phyloP scores from a whole-genome alignment of 2,797 vertebrate genomes.

The Gymnothorax javanicus region DNA sequence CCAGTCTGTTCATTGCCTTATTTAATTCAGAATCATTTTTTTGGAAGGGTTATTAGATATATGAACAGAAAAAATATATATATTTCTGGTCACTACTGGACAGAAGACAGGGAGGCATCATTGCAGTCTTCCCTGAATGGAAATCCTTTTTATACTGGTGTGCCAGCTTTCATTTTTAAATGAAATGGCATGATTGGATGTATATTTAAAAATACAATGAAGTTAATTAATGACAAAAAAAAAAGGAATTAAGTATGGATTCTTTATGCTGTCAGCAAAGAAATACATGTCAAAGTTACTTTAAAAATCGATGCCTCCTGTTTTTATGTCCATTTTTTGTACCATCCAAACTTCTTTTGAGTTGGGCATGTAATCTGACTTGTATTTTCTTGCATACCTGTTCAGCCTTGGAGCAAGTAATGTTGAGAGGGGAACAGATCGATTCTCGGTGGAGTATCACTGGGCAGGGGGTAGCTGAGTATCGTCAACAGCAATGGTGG shows the following conservation, averaged over 20 bases:
- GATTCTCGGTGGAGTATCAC: not conserved
- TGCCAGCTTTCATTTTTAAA: not conserved
- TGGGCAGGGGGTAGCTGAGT: not conserved
- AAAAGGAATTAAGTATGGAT: no score
- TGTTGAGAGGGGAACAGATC: no score
- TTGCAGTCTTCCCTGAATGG: not conserved
- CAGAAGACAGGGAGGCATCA: not conserved
- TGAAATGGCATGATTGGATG: not conserved
- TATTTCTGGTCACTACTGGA: not conserved
- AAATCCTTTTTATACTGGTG: not conserved
- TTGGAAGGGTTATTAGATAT: constrained; percentile 68
- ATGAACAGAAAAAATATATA: not conserved
- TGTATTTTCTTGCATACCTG: no score
- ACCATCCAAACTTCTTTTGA: no score
- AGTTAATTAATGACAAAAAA: no score
- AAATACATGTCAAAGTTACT: no score
- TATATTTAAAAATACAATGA: no score
- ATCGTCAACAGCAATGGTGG: not conserved
- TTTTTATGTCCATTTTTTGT: no score
- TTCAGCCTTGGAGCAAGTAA: no score
- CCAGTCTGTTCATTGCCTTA: constrained; percentile 63
- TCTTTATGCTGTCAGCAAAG: no score
- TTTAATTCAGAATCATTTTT: constrained; percentile 57
- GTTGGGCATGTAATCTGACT: no score
- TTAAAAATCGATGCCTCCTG: no score